Percentiles rank a stretch among this genome's conserved stretches.
Conservation (phyloP, 37 sponge, comb jelly and placozoan genomes). For the Aplysina aerophoba region DNA sequence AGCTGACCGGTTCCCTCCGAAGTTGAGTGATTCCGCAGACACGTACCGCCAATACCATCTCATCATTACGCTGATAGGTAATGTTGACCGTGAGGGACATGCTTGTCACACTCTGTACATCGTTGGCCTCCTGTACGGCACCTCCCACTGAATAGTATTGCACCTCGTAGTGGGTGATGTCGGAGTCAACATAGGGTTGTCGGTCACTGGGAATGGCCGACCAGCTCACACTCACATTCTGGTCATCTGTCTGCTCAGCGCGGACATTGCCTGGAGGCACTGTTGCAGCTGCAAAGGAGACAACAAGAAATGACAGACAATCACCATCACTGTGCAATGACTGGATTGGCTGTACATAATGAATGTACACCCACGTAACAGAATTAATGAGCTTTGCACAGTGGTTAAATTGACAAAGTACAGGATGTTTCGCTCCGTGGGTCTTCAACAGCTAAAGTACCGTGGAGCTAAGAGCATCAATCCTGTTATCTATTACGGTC, state of each 20-base stretch:
- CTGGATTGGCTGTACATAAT: no score
- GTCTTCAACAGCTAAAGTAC: no score
- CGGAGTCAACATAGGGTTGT: background rate
- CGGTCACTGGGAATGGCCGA: background rate
- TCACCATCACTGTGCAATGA: no score
- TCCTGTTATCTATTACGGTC: no score
- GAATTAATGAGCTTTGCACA: no score
- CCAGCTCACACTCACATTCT: background rate
- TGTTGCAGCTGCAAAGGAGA: background rate
- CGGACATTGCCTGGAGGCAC: background rate
- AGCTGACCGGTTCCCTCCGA: slow-evolving; percentile 1
- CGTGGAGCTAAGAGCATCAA: no score
- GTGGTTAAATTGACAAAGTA: no score
- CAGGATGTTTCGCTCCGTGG: no score
- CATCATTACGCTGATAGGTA: background rate
- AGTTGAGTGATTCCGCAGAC: slow-evolving; percentile 5
- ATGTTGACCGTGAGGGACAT: background rate
- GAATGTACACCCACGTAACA: no score
- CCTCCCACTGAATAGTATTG: background rate
- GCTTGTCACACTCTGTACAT: no score
- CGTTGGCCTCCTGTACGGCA: no score
- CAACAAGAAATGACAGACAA: no score
- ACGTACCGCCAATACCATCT: background rate
- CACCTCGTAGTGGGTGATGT: background rate
- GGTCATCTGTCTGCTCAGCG: background rate